phyloP scores from a whole-genome alignment of 2,113 vertebrate species.

The Leucoraja erinaceus region DNA sequence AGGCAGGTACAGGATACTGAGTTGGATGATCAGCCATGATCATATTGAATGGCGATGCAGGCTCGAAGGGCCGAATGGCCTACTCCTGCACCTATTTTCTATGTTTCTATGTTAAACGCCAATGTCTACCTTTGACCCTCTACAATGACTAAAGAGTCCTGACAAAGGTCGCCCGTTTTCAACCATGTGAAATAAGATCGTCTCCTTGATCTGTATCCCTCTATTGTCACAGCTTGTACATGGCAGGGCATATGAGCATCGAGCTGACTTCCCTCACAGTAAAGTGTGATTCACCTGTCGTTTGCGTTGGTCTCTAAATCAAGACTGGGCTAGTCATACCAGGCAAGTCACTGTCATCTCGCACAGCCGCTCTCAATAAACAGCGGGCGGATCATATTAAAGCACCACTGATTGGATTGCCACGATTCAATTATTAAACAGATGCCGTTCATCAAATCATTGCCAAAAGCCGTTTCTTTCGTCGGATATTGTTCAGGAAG shows the following conservation, averaged over 20 bases:
- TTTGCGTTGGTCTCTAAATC: slow-evolving; percentile 46
- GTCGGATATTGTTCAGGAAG: slow-evolving; percentile 27
- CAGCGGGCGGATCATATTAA: slow-evolving; percentile 46
- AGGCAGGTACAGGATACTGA: no score
- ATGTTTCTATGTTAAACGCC: no score
- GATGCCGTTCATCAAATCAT: slow-evolving; percentile 44
- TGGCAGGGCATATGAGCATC: slow-evolving; percentile 40
- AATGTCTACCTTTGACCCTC: not conserved
- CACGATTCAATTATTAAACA: slow-evolving; percentile 50
- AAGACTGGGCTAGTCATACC: slow-evolving; percentile 40
- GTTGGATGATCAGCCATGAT: no score
- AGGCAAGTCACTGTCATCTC: slow-evolving; percentile 46
- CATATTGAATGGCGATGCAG: no score
- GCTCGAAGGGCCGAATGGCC: no score
- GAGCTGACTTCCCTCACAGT: slow-evolving; percentile 40
- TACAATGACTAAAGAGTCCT: no score
- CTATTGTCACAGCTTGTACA: not conserved
- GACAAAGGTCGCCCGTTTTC: not conserved
- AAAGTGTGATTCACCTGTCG: slow-evolving; percentile 45
- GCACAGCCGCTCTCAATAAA: slow-evolving; percentile 48
- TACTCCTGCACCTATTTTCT: no score
- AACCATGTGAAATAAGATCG: not conserved
- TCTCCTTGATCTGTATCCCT: no score
- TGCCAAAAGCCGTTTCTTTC: slow-evolving; percentile 41
- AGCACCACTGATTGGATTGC: slow-evolving; percentile 48